A percentile compares a stretch with the other conserved stretches of the same genome.
Conservation (phyloP, 2,113 vertebrate genomes). For the Ammodramus savannarum region DNA sequence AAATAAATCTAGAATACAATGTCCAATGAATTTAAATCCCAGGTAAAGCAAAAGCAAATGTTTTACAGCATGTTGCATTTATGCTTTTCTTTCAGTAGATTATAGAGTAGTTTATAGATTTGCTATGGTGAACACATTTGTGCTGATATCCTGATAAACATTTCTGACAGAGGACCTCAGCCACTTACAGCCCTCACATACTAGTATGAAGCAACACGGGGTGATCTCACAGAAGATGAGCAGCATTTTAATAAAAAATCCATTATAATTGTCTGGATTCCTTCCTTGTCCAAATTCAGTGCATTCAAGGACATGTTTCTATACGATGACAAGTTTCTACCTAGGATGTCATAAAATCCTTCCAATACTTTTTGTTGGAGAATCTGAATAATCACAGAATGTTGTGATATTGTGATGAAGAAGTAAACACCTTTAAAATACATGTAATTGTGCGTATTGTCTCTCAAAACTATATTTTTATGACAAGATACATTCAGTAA, state of each 20-base stretch:
- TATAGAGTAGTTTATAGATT: slow-evolving; percentile 13
- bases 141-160: neutral
- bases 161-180: neutral
- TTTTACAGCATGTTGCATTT: neutral
- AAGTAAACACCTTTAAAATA: neutral
- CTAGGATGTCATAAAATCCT: slow-evolving; percentile 32
- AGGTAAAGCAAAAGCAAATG: neutral
- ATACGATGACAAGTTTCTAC: neutral
- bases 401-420: slow-evolving; percentile 6
- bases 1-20: neutral
- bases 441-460: neutral
- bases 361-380: slow-evolving; percentile 18
- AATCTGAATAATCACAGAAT: slow-evolving; percentile 5
- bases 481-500: slow-evolving; percentile 46
- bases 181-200: neutral
- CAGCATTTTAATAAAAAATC: neutral
- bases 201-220: neutral
- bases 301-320: neutral
- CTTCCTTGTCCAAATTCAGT: neutral
- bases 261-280: neutral
- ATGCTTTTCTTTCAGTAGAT: slow-evolving; percentile 1
- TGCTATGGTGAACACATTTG: neutral
- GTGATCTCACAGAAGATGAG: neutral
- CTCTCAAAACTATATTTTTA: slow-evolving; percentile 39
- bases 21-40: neutral